phyloP scores from a whole-genome alignment of 1,140 invertebrate genomes.

The Plectrocnemia conspersa region DNA sequence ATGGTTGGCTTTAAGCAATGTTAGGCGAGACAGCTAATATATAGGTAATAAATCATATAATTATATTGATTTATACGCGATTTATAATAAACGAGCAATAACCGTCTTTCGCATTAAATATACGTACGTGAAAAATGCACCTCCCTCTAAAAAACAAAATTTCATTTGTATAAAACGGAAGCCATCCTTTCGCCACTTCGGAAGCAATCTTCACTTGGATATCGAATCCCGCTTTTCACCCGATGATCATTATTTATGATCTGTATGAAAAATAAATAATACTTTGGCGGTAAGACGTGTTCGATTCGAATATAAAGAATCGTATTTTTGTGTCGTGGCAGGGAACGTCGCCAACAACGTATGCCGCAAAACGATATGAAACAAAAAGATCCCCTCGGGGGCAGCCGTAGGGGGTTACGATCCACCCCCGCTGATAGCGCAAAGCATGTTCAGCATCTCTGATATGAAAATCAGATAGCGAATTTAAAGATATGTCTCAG shows the following conservation, averaged over 20 bases:
- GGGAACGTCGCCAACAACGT: neutral
- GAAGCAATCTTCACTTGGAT: neutral
- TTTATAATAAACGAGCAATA: too few relatives aligned
- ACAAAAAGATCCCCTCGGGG: conserved; percentile 3
- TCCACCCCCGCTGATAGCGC: conserved; percentile 3
- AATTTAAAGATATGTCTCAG: conserved; percentile 1
- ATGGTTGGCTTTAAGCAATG: too few relatives aligned
- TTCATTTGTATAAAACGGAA: too few relatives aligned
- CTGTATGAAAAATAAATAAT: too few relatives aligned
- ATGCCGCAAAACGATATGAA: conserved; percentile 10
- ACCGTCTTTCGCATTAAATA: too few relatives aligned
- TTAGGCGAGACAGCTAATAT: too few relatives aligned
- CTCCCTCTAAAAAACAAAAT: too few relatives aligned
- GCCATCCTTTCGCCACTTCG: neutral
- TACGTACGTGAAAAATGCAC: too few relatives aligned
- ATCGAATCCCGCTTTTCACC: too few relatives aligned
- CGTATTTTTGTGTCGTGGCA: conserved; percentile 6
- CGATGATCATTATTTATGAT: too few relatives aligned
- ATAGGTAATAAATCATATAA: too few relatives aligned
- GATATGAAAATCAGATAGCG: conserved; percentile 16
- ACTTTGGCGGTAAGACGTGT: neutral
- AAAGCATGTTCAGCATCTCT: conserved; percentile 6
- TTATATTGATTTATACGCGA: too few relatives aligned
- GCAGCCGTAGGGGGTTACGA: conserved; percentile 2
- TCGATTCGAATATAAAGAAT: neutral